These are phyloP conservation scores for Taphrorychus bicolor DNA, from an alignment of 2,888 invertebrate species.

Conservation along the genomic window DNA sequence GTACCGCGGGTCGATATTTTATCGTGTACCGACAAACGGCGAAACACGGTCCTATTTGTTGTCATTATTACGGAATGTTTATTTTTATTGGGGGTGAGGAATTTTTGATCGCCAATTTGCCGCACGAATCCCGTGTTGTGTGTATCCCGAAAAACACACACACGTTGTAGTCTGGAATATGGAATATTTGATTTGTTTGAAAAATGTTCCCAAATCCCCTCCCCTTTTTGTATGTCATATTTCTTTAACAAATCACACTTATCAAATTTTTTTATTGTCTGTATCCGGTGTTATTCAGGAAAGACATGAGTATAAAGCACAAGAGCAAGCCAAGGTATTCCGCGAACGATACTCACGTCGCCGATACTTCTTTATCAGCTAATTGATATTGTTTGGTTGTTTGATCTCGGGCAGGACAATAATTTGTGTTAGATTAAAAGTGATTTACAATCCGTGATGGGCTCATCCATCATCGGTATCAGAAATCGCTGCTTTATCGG, in stretches of 20 bases:
- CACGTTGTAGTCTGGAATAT: conserved; percentile 8
- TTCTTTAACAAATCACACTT: no score
- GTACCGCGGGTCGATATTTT: neutral
- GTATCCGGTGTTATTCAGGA: neutral
- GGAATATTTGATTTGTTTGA: conserved; percentile 34
- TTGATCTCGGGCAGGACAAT: conserved; percentile 49
- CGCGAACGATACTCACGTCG: neutral
- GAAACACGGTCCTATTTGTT: conserved; percentile 14
- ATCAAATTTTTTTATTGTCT: conserved; percentile 7
- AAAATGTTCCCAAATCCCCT: neutral
- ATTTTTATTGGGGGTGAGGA: conserved; percentile 22
- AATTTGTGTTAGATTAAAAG: conserved; percentile 59
- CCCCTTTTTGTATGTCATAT: no score
- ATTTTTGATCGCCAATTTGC: conserved; percentile 34
- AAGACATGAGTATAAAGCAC: neutral
- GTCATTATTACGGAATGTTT: conserved; percentile 28
- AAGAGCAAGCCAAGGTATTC: conserved; percentile 2
- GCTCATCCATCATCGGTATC: conserved; percentile 61
- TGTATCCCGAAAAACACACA: conserved; percentile 27
- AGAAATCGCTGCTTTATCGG: conserved; percentile 60
- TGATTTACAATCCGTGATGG: conserved; percentile 61
- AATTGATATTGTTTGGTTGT: conserved; percentile 41
- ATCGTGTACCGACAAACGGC: neutral
- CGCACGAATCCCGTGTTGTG: conserved; percentile 21
- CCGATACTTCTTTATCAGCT: conserved; percentile 30